These are phyloP conservation scores for Erpetoichthys calabaricus DNA, from an alignment of 2,797 vertebrate genomes.

Conservation along the genomic window DNA sequence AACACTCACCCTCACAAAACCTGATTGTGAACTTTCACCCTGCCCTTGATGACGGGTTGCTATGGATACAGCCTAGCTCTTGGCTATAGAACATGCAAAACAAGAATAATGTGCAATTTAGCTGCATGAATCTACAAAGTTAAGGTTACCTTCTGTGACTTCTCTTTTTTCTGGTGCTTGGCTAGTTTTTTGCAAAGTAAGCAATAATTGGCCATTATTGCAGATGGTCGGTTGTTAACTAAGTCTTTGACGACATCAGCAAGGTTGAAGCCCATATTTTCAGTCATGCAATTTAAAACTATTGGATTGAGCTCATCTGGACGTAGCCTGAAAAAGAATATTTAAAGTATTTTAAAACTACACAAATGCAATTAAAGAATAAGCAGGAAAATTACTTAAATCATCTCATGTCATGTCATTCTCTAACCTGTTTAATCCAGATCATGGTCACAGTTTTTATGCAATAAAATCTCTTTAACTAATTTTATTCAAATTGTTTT, in stretches of 20 bases:
- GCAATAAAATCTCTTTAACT: too few relatives aligned
- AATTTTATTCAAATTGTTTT: too few relatives aligned
- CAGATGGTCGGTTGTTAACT: conserved; percentile 57
- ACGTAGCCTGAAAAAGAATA: conserved; percentile 36
- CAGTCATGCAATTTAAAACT: conserved; percentile 56
- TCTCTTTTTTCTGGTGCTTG: conserved; percentile 45
- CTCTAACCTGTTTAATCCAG: too few relatives aligned
- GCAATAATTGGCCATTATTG: conserved; percentile 62
- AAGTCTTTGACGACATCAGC: conserved; percentile 53
- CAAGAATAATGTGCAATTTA: conserved; percentile 8
- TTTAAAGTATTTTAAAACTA: not conserved
- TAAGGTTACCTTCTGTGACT: conserved; percentile 42
- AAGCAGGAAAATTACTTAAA: too few relatives aligned
- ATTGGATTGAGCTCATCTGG: conserved; percentile 52
- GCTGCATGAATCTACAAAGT: conserved; percentile 26
- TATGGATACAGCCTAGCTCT: too few relatives aligned
- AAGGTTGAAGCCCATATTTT: conserved; percentile 44
- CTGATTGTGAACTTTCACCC: too few relatives aligned
- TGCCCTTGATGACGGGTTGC: too few relatives aligned
- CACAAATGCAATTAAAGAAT: too few relatives aligned
- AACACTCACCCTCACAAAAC: too few relatives aligned
- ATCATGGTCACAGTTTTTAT: too few relatives aligned
- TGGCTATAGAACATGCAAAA: too few relatives aligned
- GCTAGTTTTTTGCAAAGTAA: conserved; percentile 59
- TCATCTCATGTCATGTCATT: too few relatives aligned